phyloP scores from a whole-genome alignment of 2,888 invertebrate genomes.

The Hartigia nigra region DNA sequence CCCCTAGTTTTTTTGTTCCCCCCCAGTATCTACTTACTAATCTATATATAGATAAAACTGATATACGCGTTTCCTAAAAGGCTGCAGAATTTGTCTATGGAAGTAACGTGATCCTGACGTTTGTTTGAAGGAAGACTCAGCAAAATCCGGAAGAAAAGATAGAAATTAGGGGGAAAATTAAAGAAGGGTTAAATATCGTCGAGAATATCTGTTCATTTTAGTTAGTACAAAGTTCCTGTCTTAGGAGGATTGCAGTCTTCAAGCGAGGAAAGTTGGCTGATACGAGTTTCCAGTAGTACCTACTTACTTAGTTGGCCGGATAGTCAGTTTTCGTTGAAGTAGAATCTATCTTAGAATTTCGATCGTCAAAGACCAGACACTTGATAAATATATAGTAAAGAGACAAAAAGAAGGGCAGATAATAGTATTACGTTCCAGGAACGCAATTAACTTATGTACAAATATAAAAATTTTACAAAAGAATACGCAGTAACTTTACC shows the following conservation, averaged over 20 bases:
- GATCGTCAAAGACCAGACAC: not conserved
- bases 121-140: not conserved
- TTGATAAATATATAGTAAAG: not conserved
- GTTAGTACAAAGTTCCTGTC: not conserved
- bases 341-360: not conserved
- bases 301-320: not conserved
- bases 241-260: not conserved
- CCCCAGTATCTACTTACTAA: not conserved
- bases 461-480: not conserved
- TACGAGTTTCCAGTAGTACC: not conserved
- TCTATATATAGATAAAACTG: not conserved
- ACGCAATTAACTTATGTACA: not conserved
- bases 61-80: not conserved
- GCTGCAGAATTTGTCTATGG: not conserved
- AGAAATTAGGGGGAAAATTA: not conserved
- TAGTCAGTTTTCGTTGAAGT: not conserved
- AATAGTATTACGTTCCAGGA: not conserved
- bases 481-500: not conserved
- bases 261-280: not conserved
- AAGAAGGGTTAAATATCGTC: not conserved
- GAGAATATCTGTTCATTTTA: not conserved
- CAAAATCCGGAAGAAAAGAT: not conserved
- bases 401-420: not conserved
- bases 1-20: slow-evolving; percentile 16
- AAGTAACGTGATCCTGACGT: not conserved